These are phyloP conservation scores for Lepidurus arcticus DNA, from an alignment of 1,140 invertebrate genomes.

Conservation along the genomic window DNA sequence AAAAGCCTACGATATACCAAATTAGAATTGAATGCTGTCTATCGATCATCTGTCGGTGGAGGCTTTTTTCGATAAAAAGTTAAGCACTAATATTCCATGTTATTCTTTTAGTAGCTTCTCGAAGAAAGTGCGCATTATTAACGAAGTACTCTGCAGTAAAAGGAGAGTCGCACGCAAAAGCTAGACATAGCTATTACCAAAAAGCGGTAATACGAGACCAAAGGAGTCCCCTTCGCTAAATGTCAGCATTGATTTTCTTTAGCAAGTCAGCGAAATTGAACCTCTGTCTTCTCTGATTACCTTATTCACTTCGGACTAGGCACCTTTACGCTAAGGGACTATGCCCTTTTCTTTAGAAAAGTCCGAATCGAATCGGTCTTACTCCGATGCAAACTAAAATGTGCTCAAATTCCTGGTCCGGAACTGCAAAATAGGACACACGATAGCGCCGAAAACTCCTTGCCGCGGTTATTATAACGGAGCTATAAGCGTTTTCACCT, in stretches of 20 bases:
- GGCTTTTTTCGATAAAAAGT: too few species aligned
- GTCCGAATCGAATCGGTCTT: background rate
- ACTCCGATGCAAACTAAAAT: background rate
- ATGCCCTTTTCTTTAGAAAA: background rate
- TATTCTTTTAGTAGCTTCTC: background rate
- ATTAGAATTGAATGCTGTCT: background rate
- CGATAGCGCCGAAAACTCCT: background rate
- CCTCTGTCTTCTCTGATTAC: background rate
- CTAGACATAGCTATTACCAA: background rate
- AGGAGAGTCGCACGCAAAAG: background rate
- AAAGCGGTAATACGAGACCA: background rate
- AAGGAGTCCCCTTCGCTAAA: background rate
- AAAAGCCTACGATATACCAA: background rate
- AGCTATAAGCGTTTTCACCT: background rate
- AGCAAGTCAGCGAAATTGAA: constrained; percentile 19
- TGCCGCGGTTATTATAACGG: background rate
- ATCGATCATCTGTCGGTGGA: background rate
- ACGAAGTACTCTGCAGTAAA: background rate
- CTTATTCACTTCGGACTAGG: background rate
- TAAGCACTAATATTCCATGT: too few species aligned
- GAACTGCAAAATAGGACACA: background rate
- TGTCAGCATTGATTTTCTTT: constrained; percentile 19
- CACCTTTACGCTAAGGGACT: background rate
- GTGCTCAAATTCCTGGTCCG: background rate
- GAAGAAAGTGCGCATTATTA: background rate